Base-by-base conservation (phyloP, 37 sponge, comb jelly and placozoan species). In the Geodia barretti region DNA sequence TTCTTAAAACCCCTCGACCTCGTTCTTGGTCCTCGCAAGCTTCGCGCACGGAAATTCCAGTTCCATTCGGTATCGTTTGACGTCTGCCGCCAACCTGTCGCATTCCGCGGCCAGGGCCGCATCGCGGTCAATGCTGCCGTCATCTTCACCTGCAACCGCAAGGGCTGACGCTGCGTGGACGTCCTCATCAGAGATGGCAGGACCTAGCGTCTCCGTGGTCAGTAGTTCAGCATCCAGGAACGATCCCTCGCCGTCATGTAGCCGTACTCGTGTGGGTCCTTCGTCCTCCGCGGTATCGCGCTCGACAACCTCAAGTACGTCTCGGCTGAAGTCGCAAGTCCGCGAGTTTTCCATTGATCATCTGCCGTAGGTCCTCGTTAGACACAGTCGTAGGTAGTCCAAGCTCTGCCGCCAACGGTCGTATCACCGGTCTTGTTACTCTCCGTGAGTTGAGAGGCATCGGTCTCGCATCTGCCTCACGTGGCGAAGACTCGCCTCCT, bases 361-460 rank as follows among this genome's bases (percentile, higher is more conserved):
- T 79, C 68, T 68, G 79, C 3, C 68, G 41, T 17, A 79, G 21
- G 7, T 79, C 79, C 32, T 65, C 54, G 1, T 14, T 24, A 0
- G 79, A 42, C 5, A 68, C 68, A 4, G 39, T 34, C 41, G 79
- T 67, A 0, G 79, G 39, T 24, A 79, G 41, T 25, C 34, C 69
- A 17, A 79, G 23, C 23, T 32, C 39, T 32, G 19, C 32, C 25
- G 41, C 79, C 3, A 79, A 7, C 25, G 4, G 2, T 40, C 32
- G 24, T 4, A 79, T 26, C 1, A 21, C 24, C n/a, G 58, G 5
- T 0, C 11, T 1, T 3, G 79, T 79, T 5, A 79, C 32, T 11
- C 79, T 33, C 79, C n/a, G 39, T 4, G 68, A 79, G 47, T 65
- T 68, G 65, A 79, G 58, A 0, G 79, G 69, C n/a, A 76, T 23